Evolutionary conservation across 2,888 invertebrate species (phyloP), one percentile per base, ranked within the genome.

Genomic region (Octonoba sinensis): DNA sequence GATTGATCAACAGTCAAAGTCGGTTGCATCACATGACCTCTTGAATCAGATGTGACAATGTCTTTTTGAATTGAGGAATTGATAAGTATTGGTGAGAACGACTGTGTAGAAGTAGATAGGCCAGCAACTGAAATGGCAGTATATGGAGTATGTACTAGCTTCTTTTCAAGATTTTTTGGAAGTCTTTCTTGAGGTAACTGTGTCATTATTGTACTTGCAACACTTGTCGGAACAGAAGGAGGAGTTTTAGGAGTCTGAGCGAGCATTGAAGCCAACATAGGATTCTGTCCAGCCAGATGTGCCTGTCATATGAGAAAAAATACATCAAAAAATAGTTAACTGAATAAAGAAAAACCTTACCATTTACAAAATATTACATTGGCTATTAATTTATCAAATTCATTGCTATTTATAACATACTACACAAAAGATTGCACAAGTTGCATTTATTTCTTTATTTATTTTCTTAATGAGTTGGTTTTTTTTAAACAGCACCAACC

Each of bases 191-290:
- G 93, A 57, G 94, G 94, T 85, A 92, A 93, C 57, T 85, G 85
- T 15, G 84, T 79, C 57, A 86, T 74, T n/a, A 85, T 84, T 27
- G 84, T 75, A 36, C 79, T 84, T 18, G 81, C 85, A 65, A 84
- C 83, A 56, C 78, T 83, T 15, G 85, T 84, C n/a, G 85, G 85
- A 15, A 84, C 82, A 46, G 83, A 77, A 22, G 83, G 82, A 27
- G 81, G 72, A 8, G 86, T 84, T 15, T 90, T 90, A 66, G 92
- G 92, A 36, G 93, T 91, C 57, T 93, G 93, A 72, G 94, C 94
- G 87, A 96, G 89, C 86, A 96, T 89, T 59, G 93, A 93, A 54
- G 95, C 95, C 85, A 96, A 90, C 92, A 96, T 95, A 88, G 85
- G 85, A 75, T 86, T 86, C 73, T 82, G 83, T 15, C 82, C 84